These are phyloP conservation scores for Thalpophila matura DNA, from an alignment of 2,888 invertebrate species.

Conservation along the genomic window DNA sequence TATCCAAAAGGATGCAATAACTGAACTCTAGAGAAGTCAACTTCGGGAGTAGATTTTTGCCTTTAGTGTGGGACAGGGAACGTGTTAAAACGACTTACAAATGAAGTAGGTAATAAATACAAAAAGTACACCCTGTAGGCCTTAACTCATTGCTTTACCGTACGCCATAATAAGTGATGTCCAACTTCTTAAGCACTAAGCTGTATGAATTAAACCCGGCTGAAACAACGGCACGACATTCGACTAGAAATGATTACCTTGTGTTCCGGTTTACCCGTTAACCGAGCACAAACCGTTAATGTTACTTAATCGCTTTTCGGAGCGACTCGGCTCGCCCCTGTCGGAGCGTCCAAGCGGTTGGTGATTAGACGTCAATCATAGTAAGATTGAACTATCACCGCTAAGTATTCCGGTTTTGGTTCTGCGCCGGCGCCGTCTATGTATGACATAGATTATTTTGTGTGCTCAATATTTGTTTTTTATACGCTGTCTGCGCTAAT, in stretches of 20 bases:
- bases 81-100: no score
- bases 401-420: conserved; percentile 53
- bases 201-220: conserved; percentile 69
- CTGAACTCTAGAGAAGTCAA: no score
- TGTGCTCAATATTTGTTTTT: conserved; percentile 38
- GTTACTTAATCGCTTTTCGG: conserved; percentile 72
- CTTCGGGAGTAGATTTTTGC: no score
- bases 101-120: no score
- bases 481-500: conserved; percentile 26
- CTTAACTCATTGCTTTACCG: conserved; percentile 66
- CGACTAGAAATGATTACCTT: conserved; percentile 71
- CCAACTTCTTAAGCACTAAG: conserved; percentile 68
- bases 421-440: conserved; percentile 53
- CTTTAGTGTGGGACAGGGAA: no score
- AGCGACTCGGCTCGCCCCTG: conserved; percentile 49
- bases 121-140: not conserved
- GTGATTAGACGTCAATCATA: conserved; percentile 58
- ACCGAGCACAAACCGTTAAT: conserved; percentile 66
- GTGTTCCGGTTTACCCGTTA: conserved; percentile 78
- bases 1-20: no score
- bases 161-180: conserved; percentile 54
- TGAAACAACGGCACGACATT: conserved; percentile 71
- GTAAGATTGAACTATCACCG: conserved; percentile 57
- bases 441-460: conserved; percentile 49
- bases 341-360: conserved; percentile 35